Percentiles rank a stretch among this genome's conserved stretches.
phyloP scores from a whole-genome alignment of 2,113 vertebrate species.

The Myrmecobius fasciatus region DNA sequence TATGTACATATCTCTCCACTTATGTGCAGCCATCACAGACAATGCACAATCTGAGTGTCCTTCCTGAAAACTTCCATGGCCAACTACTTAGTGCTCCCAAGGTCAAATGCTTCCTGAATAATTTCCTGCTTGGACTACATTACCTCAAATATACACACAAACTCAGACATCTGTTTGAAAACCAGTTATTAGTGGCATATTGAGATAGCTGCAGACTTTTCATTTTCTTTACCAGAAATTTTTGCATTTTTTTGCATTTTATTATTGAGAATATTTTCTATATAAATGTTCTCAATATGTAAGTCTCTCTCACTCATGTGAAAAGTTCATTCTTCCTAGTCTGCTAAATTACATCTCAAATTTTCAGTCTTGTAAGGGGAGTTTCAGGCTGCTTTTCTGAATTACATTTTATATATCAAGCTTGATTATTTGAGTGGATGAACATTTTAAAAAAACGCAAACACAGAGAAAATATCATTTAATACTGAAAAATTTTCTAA shows the following conservation, averaged over 20 bases:
- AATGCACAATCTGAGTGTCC: neutral
- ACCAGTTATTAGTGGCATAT: neutral
- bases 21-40: neutral
- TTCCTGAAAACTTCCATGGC: constrained; percentile 29
- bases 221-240: neutral
- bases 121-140: constrained; percentile 55
- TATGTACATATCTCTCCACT: neutral
- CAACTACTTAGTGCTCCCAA: neutral
- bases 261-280: constrained; percentile 7
- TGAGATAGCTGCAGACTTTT: neutral
- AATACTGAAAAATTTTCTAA: constrained; percentile 4
- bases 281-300: constrained; percentile 8
- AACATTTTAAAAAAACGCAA: neutral
- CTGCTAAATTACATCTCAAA: neutral
- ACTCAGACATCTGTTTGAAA: neutral
- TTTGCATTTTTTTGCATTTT: constrained; percentile 1
- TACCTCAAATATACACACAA: neutral
- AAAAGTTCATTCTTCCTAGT: constrained; percentile 21
- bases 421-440: constrained; percentile 9
- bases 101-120: constrained; percentile 62
- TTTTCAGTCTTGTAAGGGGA: neutral
- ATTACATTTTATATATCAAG: neutral
- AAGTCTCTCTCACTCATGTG: constrained; percentile 26
- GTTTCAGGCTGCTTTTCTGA: neutral
- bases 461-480: neutral